phyloP scores from a whole-genome alignment of 2,797 vertebrate genomes.

The Argentina silus region DNA sequence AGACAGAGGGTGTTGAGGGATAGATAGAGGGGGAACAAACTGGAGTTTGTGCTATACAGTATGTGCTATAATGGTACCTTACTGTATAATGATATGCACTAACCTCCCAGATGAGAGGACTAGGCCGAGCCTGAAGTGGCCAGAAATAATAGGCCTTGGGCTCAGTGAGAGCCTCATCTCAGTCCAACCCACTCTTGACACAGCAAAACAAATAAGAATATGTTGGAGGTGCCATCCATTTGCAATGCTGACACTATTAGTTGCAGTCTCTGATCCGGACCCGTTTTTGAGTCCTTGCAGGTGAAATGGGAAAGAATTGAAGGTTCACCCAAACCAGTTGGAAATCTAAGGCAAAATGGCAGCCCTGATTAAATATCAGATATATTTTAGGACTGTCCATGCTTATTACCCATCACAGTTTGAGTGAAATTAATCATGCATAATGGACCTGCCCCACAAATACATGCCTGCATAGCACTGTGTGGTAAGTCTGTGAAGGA shows the following conservation, averaged over 20 bases:
- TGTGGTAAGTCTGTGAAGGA: too few relatives aligned
- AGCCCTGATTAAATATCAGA: too few relatives aligned
- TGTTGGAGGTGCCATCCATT: too few relatives aligned
- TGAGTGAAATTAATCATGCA: neutral
- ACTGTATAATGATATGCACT: slow-evolving; percentile 80
- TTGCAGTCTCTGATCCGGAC: too few relatives aligned
- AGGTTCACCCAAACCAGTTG: too few relatives aligned
- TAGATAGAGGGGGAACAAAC: slow-evolving; percentile 45
- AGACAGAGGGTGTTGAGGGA: neutral
- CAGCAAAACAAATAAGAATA: slow-evolving; percentile 18
- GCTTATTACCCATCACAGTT: slow-evolving; percentile 1
- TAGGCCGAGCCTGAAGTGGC: slow-evolving; percentile 73
- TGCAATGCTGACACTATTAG: too few relatives aligned
- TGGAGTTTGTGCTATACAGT: slow-evolving; percentile 69
- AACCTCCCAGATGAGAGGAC: slow-evolving; percentile 82
- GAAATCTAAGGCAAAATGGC: too few relatives aligned
- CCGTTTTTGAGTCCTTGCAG: too few relatives aligned
- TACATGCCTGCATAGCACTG: too few relatives aligned
- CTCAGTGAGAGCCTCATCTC: slow-evolving; percentile 52
- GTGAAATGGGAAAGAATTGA: too few relatives aligned
- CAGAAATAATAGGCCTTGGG: slow-evolving; percentile 77
- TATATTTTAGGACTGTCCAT: slow-evolving; percentile 2
- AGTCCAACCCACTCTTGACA: slow-evolving; percentile 35
- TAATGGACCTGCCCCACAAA: too few relatives aligned
- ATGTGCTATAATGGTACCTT: slow-evolving; percentile 72